phyloP scores from a whole-genome alignment of 2,888 invertebrate species.

The Brenthis hecate region DNA sequence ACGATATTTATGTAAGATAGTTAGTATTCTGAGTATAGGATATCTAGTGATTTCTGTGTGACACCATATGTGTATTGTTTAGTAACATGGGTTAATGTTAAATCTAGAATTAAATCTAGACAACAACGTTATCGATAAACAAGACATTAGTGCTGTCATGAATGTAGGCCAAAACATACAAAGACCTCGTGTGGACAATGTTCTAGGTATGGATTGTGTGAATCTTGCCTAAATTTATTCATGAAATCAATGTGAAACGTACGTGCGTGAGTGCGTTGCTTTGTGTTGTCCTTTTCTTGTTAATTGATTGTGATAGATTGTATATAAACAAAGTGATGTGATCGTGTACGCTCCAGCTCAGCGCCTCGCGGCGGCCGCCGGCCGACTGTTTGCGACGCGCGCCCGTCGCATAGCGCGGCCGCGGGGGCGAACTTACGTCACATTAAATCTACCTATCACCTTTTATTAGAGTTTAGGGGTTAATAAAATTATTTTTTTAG shows the following conservation, averaged over 20 bases:
- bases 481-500: conserved; percentile 10
- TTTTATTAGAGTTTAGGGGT: conserved; percentile 41
- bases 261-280: conserved; percentile 64
- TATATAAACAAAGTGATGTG: conserved; percentile 67
- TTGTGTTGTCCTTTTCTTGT: conserved; percentile 55
- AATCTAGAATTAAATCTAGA: conserved; percentile 20
- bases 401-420: conserved; percentile 40
- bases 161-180: conserved; percentile 51
- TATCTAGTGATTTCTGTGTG: no score
- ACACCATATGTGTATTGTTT: conserved; percentile 1
- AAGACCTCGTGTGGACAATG: conserved; percentile 47
- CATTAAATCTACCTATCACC: conserved; percentile 48
- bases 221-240: conserved; percentile 44
- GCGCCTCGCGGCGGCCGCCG: conserved; percentile 65
- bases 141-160: conserved; percentile 48
- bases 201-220: conserved; percentile 33
- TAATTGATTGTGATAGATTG: conserved; percentile 61
- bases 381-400: conserved; percentile 54
- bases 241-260: conserved; percentile 44
- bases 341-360: conserved; percentile 52
- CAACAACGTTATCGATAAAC: conserved; percentile 38
- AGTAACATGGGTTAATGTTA: conserved; percentile 16
- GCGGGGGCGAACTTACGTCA: conserved; percentile 49
- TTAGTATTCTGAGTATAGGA: no score
- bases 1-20: no score